Evolutionary conservation across 2,888 invertebrate genomes (phyloP).

Genomic region (Drosophila picticornis): DNA sequence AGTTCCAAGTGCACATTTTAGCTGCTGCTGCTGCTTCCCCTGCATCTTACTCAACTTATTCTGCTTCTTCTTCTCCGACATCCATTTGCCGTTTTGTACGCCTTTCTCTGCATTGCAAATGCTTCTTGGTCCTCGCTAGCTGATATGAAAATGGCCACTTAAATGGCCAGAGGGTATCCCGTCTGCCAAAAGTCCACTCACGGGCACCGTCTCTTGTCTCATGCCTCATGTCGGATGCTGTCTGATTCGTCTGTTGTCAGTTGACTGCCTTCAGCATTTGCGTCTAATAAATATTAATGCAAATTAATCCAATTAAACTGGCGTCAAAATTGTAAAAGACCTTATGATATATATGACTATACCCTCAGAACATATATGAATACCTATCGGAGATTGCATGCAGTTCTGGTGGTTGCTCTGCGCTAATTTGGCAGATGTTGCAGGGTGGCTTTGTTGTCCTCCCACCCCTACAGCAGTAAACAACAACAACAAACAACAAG

Average conservation of each 20-base stretch:
- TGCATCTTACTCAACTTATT: slow-evolving; percentile 8
- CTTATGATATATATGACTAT: slow-evolving; percentile 59
- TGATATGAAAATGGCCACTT: slow-evolving; percentile 75
- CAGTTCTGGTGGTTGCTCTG: slow-evolving; percentile 64
- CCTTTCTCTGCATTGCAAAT: slow-evolving; percentile 68
- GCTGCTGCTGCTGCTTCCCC: slow-evolving; percentile 52
- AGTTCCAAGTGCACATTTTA: slow-evolving; percentile 81
- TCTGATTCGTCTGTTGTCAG: slow-evolving; percentile 40
- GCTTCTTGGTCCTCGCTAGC: slow-evolving; percentile 38
- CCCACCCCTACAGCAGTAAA: background rate
- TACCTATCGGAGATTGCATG: slow-evolving; percentile 27
- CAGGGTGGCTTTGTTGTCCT: slow-evolving; percentile 52
- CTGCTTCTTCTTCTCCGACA: slow-evolving; percentile 20
- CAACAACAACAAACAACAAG: slow-evolving; percentile 36
- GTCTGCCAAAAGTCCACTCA: slow-evolving; percentile 5
- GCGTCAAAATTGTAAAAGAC: slow-evolving; percentile 80
- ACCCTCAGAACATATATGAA: slow-evolving; percentile 6
- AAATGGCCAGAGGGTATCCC: slow-evolving; percentile 67
- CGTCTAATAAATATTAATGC: slow-evolving; percentile 77
- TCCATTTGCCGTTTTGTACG: slow-evolving; percentile 59
- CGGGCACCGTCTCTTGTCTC: background rate
- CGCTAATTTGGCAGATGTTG: slow-evolving; percentile 74
- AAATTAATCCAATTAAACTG: slow-evolving; percentile 78
- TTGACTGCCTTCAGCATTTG: slow-evolving; percentile 69
- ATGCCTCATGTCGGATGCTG: slow-evolving; percentile 15